These are phyloP conservation scores for Drosophila repleta DNA, from an alignment of 1,140 invertebrate species.

Conservation along the genomic window DNA sequence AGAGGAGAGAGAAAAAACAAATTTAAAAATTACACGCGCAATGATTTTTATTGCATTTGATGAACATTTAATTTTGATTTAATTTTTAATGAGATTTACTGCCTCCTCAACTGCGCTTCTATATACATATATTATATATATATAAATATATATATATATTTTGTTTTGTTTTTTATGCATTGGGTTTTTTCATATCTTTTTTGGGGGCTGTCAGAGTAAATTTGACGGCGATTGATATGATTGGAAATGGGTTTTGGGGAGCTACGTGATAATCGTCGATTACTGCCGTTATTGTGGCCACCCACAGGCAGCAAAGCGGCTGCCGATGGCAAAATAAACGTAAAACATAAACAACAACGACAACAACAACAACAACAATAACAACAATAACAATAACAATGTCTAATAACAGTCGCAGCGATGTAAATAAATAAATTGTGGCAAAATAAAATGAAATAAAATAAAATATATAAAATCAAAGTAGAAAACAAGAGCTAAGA, in stretches of 20 bases:
- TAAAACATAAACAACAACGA: constrained; percentile 28
- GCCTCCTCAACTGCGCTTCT: constrained; percentile 26
- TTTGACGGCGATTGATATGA: constrained; percentile 21
- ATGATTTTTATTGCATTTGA: constrained; percentile 74
- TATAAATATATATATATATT: not conserved
- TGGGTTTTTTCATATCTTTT: constrained; percentile 16
- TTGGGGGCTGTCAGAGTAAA: constrained; percentile 39
- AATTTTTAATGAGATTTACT: constrained; percentile 70
- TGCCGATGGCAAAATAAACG: constrained; percentile 31
- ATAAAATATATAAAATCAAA: constrained; percentile 17
- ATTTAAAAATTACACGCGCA: constrained; percentile 47
- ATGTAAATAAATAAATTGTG: constrained; percentile 32
- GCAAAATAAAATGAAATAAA: constrained; percentile 24
- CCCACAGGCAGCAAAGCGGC: constrained; percentile 48
- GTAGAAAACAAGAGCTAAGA: not conserved
- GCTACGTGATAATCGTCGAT: constrained; percentile 69
- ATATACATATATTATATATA: constrained; percentile 3
- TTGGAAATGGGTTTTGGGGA: constrained; percentile 14
- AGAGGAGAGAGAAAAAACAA: constrained; percentile 10
- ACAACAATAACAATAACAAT: constrained; percentile 7
- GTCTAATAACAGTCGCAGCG: constrained; percentile 10
- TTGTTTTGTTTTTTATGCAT: constrained; percentile 9
- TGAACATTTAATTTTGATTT: constrained; percentile 77
- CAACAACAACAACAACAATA: constrained; percentile 14
- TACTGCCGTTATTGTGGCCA: constrained; percentile 67